Evolutionary conservation across 1,140 invertebrate genomes (phyloP).

Genomic region (Platorchestia sp.): DNA sequence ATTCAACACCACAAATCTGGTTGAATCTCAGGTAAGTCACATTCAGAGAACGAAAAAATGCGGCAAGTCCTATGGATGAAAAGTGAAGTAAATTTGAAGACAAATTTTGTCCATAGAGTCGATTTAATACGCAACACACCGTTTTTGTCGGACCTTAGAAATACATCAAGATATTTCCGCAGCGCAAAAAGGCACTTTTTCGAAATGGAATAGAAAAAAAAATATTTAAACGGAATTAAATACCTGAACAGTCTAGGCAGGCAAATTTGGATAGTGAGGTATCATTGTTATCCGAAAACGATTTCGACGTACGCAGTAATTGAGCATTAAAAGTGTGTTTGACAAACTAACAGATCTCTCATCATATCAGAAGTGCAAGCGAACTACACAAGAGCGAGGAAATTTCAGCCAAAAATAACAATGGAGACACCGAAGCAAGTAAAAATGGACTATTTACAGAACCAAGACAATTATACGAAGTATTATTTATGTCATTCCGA

Average conservation of each 20-base stretch:
- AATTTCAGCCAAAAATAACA: neutral
- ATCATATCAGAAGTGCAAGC: neutral
- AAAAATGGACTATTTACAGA: neutral
- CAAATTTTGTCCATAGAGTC: neutral
- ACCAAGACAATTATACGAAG: neutral
- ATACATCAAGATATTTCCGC: neutral
- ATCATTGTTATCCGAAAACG: neutral
- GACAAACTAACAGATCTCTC: neutral
- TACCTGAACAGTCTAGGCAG: neutral
- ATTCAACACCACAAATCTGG: neutral
- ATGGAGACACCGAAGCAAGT: neutral
- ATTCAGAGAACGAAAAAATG: neutral
- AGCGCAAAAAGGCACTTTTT: neutral
- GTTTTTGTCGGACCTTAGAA: neutral
- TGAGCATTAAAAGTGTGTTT: neutral
- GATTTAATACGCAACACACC: conserved; percentile 20
- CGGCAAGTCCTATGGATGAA: neutral
- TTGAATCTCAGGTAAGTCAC: neutral
- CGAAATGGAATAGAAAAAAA: neutral
- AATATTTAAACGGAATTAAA: neutral
- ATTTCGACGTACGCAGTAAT: neutral
- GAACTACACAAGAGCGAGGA: neutral
- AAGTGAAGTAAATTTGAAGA: neutral
- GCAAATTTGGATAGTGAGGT: neutral
- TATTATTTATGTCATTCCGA: neutral